These are phyloP conservation scores for Zaprionus ghesquierei DNA, from an alignment of 1,140 invertebrate species.

Conservation along the genomic window DNA sequence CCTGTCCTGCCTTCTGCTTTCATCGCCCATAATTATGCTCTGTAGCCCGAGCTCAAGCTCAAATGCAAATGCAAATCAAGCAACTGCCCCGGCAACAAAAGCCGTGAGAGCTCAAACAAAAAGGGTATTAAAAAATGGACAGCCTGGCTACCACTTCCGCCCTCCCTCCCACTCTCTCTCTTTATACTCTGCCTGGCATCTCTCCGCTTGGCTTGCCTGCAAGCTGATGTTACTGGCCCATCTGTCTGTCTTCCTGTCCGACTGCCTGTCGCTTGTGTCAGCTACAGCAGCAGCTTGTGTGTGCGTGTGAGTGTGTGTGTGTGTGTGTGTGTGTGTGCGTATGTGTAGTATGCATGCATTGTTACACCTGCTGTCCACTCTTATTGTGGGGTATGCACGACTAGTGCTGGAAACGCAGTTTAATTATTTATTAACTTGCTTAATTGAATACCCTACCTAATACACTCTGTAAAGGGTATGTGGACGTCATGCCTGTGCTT, in stretches of 20 bases:
- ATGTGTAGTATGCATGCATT: constrained; percentile 15
- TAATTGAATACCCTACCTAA: too few species aligned
- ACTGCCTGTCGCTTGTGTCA: constrained; percentile 19
- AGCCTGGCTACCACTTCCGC: background rate
- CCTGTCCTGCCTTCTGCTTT: too few species aligned
- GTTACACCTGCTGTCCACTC: background rate
- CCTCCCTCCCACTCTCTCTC: background rate
- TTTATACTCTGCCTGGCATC: background rate
- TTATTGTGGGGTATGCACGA: background rate
- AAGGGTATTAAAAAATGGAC: constrained; percentile 51
- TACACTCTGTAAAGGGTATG: background rate
- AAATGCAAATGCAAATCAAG: constrained; percentile 65
- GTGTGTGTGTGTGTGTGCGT: background rate
- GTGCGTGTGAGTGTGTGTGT: background rate
- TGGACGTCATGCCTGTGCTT: background rate
- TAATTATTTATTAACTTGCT: too few species aligned
- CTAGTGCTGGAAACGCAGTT: background rate
- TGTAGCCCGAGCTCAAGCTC: constrained; percentile 27
- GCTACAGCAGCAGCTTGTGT: constrained; percentile 17
- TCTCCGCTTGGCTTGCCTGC: constrained; percentile 13
- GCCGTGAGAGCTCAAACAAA: constrained; percentile 40
- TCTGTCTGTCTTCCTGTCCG: constrained; percentile 24
- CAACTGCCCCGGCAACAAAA: constrained; percentile 45
- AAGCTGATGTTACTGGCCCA: constrained; percentile 66
- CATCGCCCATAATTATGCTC: constrained; percentile 39